A percentile compares a stretch with the other conserved stretches of the same genome.
phyloP scores from a whole-genome alignment of 37 sponge, comb jelly and placozoan genomes.

The Bolinopsis microptera region DNA sequence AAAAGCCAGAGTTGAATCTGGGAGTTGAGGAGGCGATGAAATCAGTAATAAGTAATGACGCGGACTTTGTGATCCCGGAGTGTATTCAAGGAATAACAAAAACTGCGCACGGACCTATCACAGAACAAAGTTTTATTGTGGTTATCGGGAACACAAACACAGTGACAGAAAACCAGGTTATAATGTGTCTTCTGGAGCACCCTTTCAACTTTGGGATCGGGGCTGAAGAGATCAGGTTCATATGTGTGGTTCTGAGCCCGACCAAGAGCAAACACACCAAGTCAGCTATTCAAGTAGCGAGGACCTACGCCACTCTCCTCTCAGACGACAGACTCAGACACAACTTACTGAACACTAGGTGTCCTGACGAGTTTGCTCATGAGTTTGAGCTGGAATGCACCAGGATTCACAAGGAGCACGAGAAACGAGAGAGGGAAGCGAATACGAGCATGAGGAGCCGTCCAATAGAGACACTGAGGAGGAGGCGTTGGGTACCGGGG shows the following conservation, averaged over 20 bases:
- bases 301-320: conserved; percentile 65
- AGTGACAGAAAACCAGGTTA: conserved; percentile 33
- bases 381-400: conserved; percentile 64
- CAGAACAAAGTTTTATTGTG: conserved; percentile 61
- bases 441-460: neutral
- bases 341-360: conserved; percentile 45
- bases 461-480: neutral
- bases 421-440: neutral
- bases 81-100: conserved; percentile 54
- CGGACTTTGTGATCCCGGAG: conserved; percentile 44
- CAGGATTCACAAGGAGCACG: conserved; percentile 64
- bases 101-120: conserved; percentile 19
- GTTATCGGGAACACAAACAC: conserved; percentile 52
- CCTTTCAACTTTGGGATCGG: conserved; percentile 55
- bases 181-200: conserved; percentile 51
- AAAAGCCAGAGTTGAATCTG: conserved; percentile 60
- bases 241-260: conserved; percentile 38
- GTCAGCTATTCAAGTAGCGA: conserved; percentile 48
- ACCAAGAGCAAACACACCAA: conserved; percentile 47
- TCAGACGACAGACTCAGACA: conserved; percentile 66
- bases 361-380: conserved; percentile 63
- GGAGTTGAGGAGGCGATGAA: neutral
- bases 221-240: conserved; percentile 61
- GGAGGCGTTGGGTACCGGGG: conserved; percentile 5
- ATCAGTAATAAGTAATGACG: conserved; percentile 58